Percentiles rank a stretch among this genome's conserved stretches.
phyloP scores from a whole-genome alignment of 2,113 vertebrate genomes.

The Sturnira hondurensis region DNA sequence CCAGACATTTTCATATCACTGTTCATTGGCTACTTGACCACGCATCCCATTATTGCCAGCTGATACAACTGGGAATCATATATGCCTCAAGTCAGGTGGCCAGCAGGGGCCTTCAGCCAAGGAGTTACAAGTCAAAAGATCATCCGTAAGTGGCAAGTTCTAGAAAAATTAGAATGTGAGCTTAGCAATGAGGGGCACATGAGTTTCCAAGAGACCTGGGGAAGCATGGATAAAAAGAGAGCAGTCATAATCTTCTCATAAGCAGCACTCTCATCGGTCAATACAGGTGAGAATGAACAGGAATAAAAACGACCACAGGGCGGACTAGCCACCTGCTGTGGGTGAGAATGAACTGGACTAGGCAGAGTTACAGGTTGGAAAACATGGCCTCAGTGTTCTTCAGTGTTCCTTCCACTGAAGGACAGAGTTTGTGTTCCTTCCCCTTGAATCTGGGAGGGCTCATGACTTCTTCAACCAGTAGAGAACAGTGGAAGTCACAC shows the following conservation, averaged over 20 bases:
- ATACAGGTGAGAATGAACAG: neutral
- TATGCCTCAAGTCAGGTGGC: neutral
- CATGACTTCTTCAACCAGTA: neutral
- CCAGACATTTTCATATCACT: neutral
- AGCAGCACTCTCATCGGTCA: neutral
- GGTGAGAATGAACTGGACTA: neutral
- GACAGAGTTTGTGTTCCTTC: neutral
- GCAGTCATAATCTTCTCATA: neutral
- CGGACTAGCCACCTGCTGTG: neutral
- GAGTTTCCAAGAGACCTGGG: neutral
- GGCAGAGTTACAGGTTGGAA: neutral
- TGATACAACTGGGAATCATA: neutral
- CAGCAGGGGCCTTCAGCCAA: neutral
- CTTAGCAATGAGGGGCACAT: neutral
- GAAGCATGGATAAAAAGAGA: neutral
- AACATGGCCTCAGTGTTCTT: neutral
- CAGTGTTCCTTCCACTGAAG: neutral
- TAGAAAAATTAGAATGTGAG: slow-evolving; percentile 11
- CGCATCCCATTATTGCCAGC: neutral
- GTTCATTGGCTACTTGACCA: neutral
- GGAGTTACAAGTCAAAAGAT: neutral
- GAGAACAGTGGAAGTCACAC: neutral
- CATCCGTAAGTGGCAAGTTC: neutral
- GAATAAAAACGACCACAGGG: neutral
- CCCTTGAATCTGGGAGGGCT: neutral